These are phyloP conservation scores for Euwallacea similis DNA, from an alignment of 1,140 invertebrate species.

Conservation along the genomic window DNA sequence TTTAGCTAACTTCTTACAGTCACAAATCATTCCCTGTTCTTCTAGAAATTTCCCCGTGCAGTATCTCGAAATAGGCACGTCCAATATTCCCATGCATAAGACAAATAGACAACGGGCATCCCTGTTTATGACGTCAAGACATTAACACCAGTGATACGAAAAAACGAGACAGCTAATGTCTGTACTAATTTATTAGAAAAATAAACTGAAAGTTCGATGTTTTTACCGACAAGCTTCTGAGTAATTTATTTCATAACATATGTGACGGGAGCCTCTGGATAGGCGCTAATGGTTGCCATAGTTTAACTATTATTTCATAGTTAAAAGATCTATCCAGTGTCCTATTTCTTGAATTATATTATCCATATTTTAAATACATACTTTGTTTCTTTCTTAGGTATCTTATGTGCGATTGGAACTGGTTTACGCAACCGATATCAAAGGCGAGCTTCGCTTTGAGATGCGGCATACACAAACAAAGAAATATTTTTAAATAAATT, in stretches of 20 bases:
- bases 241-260: conserved; percentile 26
- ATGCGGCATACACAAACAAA: conserved; percentile 17
- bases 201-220: conserved; percentile 31
- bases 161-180: conserved; percentile 31
- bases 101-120: conserved; percentile 26
- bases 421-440: conserved; percentile 6
- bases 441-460: conserved; percentile 12
- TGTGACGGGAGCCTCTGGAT: not conserved
- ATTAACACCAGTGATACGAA: conserved; percentile 29
- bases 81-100: conserved; percentile 31
- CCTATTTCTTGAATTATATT: too few species aligned
- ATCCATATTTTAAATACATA: too few species aligned
- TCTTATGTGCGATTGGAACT: not conserved
- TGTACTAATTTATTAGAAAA: conserved; percentile 38
- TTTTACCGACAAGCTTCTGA: conserved; percentile 26
- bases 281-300: not conserved
- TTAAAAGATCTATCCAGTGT: too few species aligned
- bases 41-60: not conserved
- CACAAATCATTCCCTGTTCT: too few species aligned
- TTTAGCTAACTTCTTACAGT: too few species aligned
- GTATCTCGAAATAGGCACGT: conserved; percentile 16
- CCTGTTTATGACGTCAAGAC: conserved; percentile 34
- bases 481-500: conserved; percentile 27
- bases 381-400: too few species aligned
- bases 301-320: too few species aligned